phyloP scores from a whole-genome alignment of 2,113 vertebrate genomes.

The Abramis brama region DNA sequence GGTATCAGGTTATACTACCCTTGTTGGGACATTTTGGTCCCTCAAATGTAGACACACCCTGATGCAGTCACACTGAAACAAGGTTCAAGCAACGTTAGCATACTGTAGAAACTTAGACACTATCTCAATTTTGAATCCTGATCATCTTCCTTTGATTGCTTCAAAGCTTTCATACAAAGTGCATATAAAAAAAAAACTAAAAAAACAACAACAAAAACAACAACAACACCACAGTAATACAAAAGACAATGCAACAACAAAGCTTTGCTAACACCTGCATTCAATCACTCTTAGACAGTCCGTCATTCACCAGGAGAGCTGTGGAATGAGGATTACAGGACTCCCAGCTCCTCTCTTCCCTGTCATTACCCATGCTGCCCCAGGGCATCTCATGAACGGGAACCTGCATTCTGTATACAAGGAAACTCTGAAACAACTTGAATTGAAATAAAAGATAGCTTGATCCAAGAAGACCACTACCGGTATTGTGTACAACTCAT shows the following conservation, averaged over 20 bases:
- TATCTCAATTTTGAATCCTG: background rate
- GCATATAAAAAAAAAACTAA: background rate
- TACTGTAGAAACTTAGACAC: background rate
- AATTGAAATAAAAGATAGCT: background rate
- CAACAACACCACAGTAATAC: background rate
- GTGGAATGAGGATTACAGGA: slow-evolving; percentile 39
- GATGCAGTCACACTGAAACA: background rate
- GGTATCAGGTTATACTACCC: background rate
- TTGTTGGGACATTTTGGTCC: background rate
- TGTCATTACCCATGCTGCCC: slow-evolving; percentile 20
- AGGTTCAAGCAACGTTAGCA: background rate
- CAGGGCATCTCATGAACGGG: background rate
- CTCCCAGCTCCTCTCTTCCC: background rate
- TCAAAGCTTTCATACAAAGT: background rate
- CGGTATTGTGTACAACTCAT: background rate
- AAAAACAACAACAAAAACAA: too few relatives aligned
- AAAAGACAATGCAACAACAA: background rate
- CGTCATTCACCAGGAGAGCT: slow-evolving; percentile 17
- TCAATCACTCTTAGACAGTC: background rate
- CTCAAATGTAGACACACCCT: background rate
- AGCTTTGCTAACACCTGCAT: slow-evolving; percentile 6
- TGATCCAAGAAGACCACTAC: background rate
- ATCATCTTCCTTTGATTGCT: background rate
- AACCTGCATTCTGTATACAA: background rate
- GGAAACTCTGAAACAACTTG: background rate